These are phyloP conservation scores for Sus scrofa DNA, from an alignment of 2,113 vertebrate genomes.

Conservation along the genomic window T2T-Sscrofa CM000827.6:78342001-78342500, in stretches of 20 bases:
- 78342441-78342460: not conserved
- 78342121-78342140: not conserved
- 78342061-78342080: constrained; percentile 3
- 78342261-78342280: not conserved
- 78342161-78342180: constrained; percentile 32
- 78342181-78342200: not conserved
- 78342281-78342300: not conserved
- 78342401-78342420: not conserved
- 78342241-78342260: not conserved
- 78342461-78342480: not conserved
- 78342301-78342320: not conserved
- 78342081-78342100: not conserved
- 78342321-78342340: not conserved
- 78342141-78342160: not conserved
- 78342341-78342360: not conserved
- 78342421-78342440: not conserved
- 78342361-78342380: not conserved
- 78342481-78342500: not conserved
- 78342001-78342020: not conserved
- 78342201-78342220: not conserved
- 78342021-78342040: not conserved
- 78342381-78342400: not conserved
- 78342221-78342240: not conserved
- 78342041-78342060: not conserved
- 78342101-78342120: not conserved